Evolutionary conservation across 2,797 vertebrate genomes (phyloP).

Genomic region (Coilia nasus): DNA sequence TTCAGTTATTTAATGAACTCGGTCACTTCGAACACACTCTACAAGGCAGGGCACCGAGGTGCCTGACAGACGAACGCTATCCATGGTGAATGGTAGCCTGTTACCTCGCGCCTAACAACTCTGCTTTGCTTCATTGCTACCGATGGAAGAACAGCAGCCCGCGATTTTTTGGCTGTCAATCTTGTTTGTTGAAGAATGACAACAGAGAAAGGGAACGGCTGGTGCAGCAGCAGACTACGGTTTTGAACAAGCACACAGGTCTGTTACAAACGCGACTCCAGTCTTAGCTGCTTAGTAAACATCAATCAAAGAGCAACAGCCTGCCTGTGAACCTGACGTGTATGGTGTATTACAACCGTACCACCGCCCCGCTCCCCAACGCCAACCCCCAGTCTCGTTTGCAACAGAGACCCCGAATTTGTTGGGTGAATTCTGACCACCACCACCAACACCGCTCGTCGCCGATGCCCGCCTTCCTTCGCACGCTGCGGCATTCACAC

Average conservation of each 20-base stretch:
- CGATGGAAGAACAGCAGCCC: not conserved
- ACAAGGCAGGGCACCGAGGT: not conserved
- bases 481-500: not conserved
- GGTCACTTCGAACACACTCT: not conserved
- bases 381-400: not conserved
- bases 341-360: not conserved
- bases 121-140: not conserved
- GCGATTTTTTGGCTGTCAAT: not conserved
- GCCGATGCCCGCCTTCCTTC: not conserved
- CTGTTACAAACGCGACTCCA: not conserved
- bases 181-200: not conserved
- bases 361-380: not conserved
- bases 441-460: not conserved
- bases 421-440: not conserved
- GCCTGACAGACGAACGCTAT: not conserved
- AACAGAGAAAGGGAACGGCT: not conserved
- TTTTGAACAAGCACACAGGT: not conserved
- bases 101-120: not conserved
- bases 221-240: not conserved
- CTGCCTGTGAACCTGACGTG: not conserved
- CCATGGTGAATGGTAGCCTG: not conserved
- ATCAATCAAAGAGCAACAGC: slow-evolving; percentile 9
- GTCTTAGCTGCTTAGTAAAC: not conserved
- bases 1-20: not conserved
- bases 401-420: not conserved